phyloP scores from a whole-genome alignment of 1,140 invertebrate species.

The Euschistus heros region DNA sequence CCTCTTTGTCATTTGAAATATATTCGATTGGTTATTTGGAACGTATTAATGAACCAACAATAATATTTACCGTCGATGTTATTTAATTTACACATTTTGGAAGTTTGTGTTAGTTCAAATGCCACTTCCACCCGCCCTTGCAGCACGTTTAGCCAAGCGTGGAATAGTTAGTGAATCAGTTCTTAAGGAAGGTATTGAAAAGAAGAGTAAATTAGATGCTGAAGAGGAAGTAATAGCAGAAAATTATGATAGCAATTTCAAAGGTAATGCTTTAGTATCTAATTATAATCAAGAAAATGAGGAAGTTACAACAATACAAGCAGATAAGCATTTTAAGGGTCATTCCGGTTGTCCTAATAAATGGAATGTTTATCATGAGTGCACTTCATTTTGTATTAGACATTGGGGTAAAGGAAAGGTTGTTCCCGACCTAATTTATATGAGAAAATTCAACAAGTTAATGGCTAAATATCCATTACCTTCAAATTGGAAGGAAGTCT shows the following conservation, averaged over 20 bases:
- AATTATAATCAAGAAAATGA: conserved; percentile 11
- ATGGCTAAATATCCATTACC: conserved; percentile 85
- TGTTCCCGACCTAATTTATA: conserved; percentile 61
- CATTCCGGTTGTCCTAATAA: conserved; percentile 89
- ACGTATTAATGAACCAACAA: too few relatives aligned
- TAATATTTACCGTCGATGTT: not conserved
- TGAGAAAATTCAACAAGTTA: conserved; percentile 61
- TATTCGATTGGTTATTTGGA: too few relatives aligned
- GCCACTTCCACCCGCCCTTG: conserved; percentile 77
- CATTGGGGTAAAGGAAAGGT: conserved; percentile 69
- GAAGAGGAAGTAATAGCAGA: conserved; percentile 78
- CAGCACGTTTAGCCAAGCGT: conserved; percentile 72
- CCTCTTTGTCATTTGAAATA: too few relatives aligned
- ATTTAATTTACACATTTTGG: not conserved
- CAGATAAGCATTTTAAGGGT: conserved; percentile 37
- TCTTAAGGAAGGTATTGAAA: conserved; percentile 36
- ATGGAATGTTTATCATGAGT: conserved; percentile 90
- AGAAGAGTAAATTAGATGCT: conserved; percentile 21
- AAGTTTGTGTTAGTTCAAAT: conserved; percentile 39
- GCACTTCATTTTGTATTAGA: conserved; percentile 77
- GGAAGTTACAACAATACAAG: conserved; percentile 18
- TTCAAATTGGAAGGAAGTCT: conserved; percentile 84
- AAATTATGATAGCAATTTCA: conserved; percentile 50
- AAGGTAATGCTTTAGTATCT: conserved; percentile 2
- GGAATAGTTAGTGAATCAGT: conserved; percentile 52